Conservation (phyloP, 2,888 invertebrate genomes). For the Sesia apiformis region DNA sequence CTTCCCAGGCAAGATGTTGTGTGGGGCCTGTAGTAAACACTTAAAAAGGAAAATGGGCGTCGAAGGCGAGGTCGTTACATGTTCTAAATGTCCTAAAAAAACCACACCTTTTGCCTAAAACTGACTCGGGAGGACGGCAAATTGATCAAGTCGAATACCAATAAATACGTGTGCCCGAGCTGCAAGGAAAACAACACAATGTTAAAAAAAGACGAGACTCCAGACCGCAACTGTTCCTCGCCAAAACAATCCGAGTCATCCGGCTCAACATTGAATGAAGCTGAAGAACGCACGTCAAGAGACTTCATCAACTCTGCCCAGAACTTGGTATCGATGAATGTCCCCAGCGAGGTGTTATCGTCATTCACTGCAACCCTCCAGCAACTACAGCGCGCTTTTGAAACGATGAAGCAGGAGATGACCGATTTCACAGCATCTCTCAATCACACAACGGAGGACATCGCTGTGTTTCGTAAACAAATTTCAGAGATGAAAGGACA, state of each 20-base stretch:
- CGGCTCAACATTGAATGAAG: neutral
- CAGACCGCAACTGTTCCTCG: neutral
- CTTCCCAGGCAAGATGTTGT: neutral
- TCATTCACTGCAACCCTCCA: neutral
- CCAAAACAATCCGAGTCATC: neutral
- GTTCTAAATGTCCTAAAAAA: neutral
- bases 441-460: neutral
- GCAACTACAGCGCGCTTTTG: neutral
- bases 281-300: neutral
- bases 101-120: neutral
- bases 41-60: neutral
- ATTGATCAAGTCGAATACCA: neutral
- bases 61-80: neutral
- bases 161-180: neutral
- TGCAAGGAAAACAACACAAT: neutral
- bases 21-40: neutral
- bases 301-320: neutral
- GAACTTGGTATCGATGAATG: neutral
- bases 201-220: neutral
- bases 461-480: no score
- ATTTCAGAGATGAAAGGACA: neutral
- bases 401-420: neutral
- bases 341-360: neutral
- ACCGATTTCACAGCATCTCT: neutral
- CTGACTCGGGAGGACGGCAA: neutral